These are phyloP conservation scores for Abscondita cerata DNA, from an alignment of 2,888 invertebrate species.

Conservation along the genomic window DNA sequence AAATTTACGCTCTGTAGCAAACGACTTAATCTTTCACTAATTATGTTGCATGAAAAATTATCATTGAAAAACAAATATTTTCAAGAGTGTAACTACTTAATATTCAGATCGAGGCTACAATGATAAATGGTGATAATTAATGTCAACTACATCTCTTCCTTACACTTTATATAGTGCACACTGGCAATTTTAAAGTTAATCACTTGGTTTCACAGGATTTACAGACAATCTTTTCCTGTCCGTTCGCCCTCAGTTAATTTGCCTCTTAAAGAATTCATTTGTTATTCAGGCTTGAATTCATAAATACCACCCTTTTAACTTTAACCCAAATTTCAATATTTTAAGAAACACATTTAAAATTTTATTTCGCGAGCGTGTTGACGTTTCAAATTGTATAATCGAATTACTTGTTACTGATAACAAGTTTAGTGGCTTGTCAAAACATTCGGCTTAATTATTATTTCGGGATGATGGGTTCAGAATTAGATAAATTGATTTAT, in stretches of 20 bases:
- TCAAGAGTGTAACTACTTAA: neutral
- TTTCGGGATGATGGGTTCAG: neutral
- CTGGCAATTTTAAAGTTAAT: slow-evolving; percentile 14
- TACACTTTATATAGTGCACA: slow-evolving; percentile 3
- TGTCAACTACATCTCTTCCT: slow-evolving; percentile 7
- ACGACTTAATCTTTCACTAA: no score
- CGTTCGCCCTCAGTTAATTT: slow-evolving; percentile 15
- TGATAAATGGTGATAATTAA: slow-evolving; percentile 11
- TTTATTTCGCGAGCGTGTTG: neutral
- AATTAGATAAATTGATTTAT: slow-evolving; percentile 15
- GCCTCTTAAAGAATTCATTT: slow-evolving; percentile 14
- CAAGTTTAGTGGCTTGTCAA: slow-evolving; percentile 15
- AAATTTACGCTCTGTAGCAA: no score
- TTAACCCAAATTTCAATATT: slow-evolving; percentile 5
- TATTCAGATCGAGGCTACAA: slow-evolving; percentile 5
- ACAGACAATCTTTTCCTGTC: slow-evolving; percentile 15
- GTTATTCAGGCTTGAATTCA: slow-evolving; percentile 1
- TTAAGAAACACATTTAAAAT: no score
- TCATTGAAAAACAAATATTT: neutral
- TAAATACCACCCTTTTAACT: slow-evolving; percentile 9
- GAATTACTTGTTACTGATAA: slow-evolving; percentile 1
- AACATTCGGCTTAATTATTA: slow-evolving; percentile 5
- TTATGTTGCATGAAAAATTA: no score
- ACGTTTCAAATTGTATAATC: neutral
- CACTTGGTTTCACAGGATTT: slow-evolving; percentile 16